Evolutionary conservation across 2,797 vertebrate genomes (phyloP).

Genomic region (Fratercula arctica): DNA sequence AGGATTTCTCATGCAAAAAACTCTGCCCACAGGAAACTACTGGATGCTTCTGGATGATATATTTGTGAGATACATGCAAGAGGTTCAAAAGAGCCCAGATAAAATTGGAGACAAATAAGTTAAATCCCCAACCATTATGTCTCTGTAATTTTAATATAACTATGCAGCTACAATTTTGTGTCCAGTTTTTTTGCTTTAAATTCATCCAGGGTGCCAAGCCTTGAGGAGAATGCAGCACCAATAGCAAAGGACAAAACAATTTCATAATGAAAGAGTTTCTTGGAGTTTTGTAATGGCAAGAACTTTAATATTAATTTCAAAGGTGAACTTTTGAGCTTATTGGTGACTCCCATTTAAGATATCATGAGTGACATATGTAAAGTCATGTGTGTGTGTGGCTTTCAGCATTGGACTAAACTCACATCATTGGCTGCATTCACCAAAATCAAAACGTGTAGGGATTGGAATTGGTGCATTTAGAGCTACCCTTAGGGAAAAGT

Average conservation of each 20-base stretch:
- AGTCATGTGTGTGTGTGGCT: rapidly evolving
- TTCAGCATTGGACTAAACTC: neutral
- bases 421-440: neutral
- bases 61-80: neutral
- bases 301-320: neutral
- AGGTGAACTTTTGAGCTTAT: neutral
- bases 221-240: neutral
- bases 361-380: neutral
- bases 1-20: neutral
- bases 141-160: neutral
- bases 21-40: neutral
- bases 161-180: neutral
- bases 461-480: neutral
- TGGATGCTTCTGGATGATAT: neutral
- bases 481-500: neutral
- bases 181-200: neutral
- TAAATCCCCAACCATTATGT: neutral
- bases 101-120: neutral
- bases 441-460: neutral
- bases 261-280: neutral
- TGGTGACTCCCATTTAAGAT: neutral
- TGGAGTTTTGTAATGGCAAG: neutral
- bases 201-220: neutral
- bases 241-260: neutral
- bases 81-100: neutral